phyloP scores from a whole-genome alignment of 2,113 vertebrate genomes.

The Protobothrops flavoviridis region DNA sequence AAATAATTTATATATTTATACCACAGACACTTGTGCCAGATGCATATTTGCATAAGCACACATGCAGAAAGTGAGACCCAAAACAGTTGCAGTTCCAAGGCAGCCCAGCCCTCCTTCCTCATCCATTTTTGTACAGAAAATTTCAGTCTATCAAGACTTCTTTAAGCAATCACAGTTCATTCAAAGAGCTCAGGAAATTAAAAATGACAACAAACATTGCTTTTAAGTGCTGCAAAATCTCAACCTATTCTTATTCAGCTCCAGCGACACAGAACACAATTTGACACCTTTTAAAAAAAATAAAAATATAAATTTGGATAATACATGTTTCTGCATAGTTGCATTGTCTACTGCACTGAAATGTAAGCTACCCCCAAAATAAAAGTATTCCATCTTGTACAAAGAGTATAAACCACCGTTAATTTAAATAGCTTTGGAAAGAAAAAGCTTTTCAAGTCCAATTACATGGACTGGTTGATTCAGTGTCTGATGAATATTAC shows the following conservation, averaged over 20 bases:
- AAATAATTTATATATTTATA: not conserved
- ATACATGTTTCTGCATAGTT: conserved; percentile 35
- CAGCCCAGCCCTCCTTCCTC: conserved; percentile 43
- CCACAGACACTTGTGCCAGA: not conserved
- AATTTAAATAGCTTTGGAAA: conserved; percentile 32
- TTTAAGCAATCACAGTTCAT: conserved; percentile 20
- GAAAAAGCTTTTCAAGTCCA: conserved; percentile 30
- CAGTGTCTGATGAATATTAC: conserved; percentile 34
- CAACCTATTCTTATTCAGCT: conserved; percentile 45
- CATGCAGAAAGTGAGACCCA: conserved; percentile 13
- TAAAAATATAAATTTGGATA: not conserved
- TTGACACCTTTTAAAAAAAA: conserved; percentile 15
- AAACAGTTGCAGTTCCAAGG: conserved; percentile 34
- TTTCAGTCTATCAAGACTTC: not conserved
- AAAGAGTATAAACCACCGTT: not conserved
- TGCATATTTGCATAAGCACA: not conserved
- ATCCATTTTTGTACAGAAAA: conserved; percentile 38
- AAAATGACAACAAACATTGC: conserved; percentile 21
- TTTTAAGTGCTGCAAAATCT: conserved; percentile 39
- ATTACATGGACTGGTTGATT: conserved; percentile 26
- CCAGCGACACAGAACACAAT: conserved; percentile 45
- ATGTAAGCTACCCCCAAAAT: conserved; percentile 20
- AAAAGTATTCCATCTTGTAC: not conserved
- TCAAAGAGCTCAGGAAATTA: not conserved
- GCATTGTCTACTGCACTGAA: not conserved